A percentile compares a stretch with the other conserved stretches of the same genome.
These are phyloP conservation scores for Lasius platythorax DNA, from an alignment of 2,888 invertebrate genomes.

Conservation along the genomic window DNA sequence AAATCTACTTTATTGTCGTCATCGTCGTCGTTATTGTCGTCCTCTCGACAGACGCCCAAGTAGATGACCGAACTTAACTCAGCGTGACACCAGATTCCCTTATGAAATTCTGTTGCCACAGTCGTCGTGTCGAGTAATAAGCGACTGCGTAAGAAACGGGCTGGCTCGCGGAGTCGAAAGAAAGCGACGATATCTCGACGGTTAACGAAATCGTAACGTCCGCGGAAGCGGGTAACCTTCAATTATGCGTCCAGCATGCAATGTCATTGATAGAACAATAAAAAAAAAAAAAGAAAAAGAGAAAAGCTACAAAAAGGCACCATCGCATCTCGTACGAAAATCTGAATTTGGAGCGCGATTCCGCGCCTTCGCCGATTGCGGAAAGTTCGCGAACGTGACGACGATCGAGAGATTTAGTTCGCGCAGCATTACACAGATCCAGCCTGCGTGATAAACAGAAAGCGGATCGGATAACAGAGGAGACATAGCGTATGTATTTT, in stretches of 20 bases:
- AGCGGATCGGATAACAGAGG: not conserved
- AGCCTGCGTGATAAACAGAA: not conserved
- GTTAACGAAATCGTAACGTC: constrained; percentile 65
- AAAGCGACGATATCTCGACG: constrained; percentile 53
- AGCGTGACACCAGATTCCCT: constrained; percentile 46
- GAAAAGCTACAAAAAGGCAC: not conserved
- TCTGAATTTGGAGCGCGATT: constrained; percentile 34
- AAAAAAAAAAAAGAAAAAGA: not conserved
- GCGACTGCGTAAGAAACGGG: constrained; percentile 61
- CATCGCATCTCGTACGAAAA: constrained; percentile 8
- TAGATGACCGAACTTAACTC: constrained; percentile 52
- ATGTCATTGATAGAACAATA: constrained; percentile 55
- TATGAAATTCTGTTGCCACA: constrained; percentile 61
- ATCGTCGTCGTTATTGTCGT: not conserved
- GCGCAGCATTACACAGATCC: not conserved
- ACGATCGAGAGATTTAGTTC: constrained; percentile 12
- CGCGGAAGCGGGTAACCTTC: constrained; percentile 64
- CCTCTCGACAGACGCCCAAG: not conserved
- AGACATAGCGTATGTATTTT: not conserved
- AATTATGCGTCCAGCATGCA: constrained; percentile 62
- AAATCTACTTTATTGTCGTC: not conserved
- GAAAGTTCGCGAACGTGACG: constrained; percentile 14
- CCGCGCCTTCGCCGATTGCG: not conserved
- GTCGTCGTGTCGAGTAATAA: constrained; percentile 59
- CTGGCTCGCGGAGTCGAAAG: constrained; percentile 45